phyloP scores from a whole-genome alignment of 2,113 vertebrate species.

The Psittacula cyanocephala region DNA sequence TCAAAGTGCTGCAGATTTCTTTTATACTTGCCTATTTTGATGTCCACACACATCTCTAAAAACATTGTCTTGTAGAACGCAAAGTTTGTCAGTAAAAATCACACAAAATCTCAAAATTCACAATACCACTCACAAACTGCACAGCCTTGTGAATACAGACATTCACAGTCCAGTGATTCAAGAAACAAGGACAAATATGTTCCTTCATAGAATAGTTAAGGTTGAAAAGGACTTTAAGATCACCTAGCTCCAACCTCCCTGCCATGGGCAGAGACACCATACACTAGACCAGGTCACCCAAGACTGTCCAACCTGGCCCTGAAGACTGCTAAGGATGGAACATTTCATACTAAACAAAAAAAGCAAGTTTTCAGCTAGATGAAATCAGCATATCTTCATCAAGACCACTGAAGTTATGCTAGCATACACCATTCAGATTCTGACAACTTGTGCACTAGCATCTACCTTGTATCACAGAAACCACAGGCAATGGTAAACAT shows the following conservation, averaged over 20 bases:
- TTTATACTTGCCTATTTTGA: not conserved
- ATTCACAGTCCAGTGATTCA: not conserved
- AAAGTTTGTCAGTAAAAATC: not conserved
- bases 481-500: not conserved
- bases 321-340: not conserved
- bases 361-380: not conserved
- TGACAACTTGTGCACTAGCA: not conserved
- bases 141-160: not conserved
- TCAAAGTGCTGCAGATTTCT: not conserved
- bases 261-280: not conserved
- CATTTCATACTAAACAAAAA: not conserved
- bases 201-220: not conserved
- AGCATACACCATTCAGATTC: not conserved
- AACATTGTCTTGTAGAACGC: not conserved
- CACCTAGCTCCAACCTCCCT: not conserved
- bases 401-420: not conserved
- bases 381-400: not conserved
- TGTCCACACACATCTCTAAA: not conserved
- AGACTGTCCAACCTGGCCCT: not conserved
- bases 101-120: not conserved
- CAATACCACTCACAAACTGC: not conserved
- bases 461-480: not conserved
- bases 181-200: rapidly evolving
- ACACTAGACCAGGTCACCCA: not conserved
- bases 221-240: not conserved